Evolutionary conservation across 53 echinoderm and acorn worm species (phyloP), one percentile per base, ranked within the genome.

Genomic region (Arbacia lixula): DNA sequence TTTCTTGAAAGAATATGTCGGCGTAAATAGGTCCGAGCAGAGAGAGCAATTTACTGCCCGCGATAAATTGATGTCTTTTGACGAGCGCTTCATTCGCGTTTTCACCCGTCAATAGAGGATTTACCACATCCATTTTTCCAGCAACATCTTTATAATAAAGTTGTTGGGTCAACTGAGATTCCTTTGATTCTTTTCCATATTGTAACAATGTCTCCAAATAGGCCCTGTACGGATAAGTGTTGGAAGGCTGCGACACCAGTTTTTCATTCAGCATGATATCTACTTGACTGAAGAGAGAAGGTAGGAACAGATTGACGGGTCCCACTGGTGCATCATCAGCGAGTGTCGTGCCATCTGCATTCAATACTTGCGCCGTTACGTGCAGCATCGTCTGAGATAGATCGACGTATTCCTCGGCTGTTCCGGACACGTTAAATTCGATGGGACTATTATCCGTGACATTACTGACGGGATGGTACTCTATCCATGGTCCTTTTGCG

Each of bases 1-100:
- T 88, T 12, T 93, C 86, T 33, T 91, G 93, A 53, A 91, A 68
- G 37, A 94, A 94, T 22, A 91, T 83, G 33, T 94, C 91, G 12
- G 53, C 83, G 53, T 91, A 85, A 3, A 94, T 11, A 1, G 91
- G 94, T 5, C 91, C 90, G 1, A 86, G 28, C 68, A 90, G 10
- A 53, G 90, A 84, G 0, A 93, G 55, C 17, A 57, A 34, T 29
- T 60, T 72, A 77, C 78, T 77, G 3, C 10, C 2, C 2, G 25
- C 40, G 21, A 66, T 60, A 62, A 53, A 78, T 60, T 71, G 20
- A 4, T 66, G 43, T 8, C 90, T 52, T 64, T 84, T 65, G 26
- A 87, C 84, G 19, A 91, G 60, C 4, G 87, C 88, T 25, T 53
- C 5, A 32, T 91, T 87, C 10, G 12, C 53, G 17, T 69, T 51